Conservation (phyloP, 2,797 vertebrate genomes). For the Anguilla pacifica region DNA sequence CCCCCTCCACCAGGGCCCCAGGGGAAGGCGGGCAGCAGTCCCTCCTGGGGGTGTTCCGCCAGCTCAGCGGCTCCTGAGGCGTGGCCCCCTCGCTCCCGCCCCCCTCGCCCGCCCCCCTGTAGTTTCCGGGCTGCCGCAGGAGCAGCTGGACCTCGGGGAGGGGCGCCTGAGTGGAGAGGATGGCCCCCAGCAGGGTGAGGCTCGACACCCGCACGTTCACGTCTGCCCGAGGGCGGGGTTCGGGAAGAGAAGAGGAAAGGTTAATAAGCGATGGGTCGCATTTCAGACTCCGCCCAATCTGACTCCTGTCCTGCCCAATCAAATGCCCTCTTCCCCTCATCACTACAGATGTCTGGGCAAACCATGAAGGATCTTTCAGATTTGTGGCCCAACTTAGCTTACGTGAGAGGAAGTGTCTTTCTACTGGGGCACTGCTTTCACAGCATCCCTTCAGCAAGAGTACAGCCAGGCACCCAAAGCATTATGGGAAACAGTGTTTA, state of each 20-base stretch:
- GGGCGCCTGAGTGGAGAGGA: slow-evolving; percentile 87
- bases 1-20: slow-evolving; percentile 48
- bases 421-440: neutral
- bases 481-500: too few relatives aligned
- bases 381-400: neutral
- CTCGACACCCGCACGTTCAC: slow-evolving; percentile 95
- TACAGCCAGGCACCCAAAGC: too few relatives aligned
- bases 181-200: slow-evolving; percentile 86
- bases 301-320: neutral
- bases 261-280: neutral
- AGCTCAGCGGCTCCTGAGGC: slow-evolving; percentile 65
- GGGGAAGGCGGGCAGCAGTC: slow-evolving; percentile 40
- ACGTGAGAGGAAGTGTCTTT: neutral
- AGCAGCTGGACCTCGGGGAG: slow-evolving; percentile 90
- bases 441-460: too few relatives aligned
- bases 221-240: slow-evolving; percentile 66
- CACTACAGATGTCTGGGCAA: neutral
- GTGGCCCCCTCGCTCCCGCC: slow-evolving; percentile 57
- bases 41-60: slow-evolving; percentile 54
- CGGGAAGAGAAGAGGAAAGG: neutral
- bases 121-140: slow-evolving; percentile 80
- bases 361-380: neutral
- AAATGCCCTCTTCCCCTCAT: neutral
- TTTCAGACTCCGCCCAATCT: neutral
- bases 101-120: slow-evolving; percentile 55